phyloP scores from a whole-genome alignment of 2,797 vertebrate species.

The Chiloscyllium punctatum region DNA sequence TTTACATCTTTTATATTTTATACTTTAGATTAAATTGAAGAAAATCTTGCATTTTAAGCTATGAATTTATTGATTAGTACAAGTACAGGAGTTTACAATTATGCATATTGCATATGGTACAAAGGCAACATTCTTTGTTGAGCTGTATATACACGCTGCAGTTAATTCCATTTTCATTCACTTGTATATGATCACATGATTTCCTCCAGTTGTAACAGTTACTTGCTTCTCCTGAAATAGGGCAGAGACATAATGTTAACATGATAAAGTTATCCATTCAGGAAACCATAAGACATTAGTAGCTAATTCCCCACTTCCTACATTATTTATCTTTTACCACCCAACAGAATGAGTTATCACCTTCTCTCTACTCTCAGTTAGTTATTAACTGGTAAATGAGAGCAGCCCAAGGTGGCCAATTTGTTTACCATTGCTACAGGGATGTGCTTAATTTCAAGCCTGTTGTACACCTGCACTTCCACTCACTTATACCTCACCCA shows the following conservation, averaged over 20 bases:
- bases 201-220: background rate
- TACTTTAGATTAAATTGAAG: background rate
- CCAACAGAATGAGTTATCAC: background rate
- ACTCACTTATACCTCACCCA: too few relatives aligned
- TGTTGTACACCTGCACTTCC: background rate
- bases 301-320: background rate
- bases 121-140: background rate
- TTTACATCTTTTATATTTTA: background rate
- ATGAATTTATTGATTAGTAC: background rate
- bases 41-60: background rate
- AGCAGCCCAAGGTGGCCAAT: background rate
- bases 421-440: background rate
- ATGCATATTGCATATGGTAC: background rate
- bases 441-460: background rate
- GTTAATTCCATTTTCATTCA: conserved; percentile 18
- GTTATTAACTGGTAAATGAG: background rate
- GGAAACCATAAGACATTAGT: background rate
- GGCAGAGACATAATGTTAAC: background rate
- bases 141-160: background rate
- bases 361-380: background rate
- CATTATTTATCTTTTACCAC: background rate
- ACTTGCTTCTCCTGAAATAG: background rate
- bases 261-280: background rate
- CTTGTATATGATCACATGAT: background rate
- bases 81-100: background rate